A percentile compares a stretch with the other conserved stretches of the same genome.
These are phyloP conservation scores for Cynodonichthys magdalenae DNA, from an alignment of 2,797 vertebrate genomes.

Conservation along the genomic window DNA sequence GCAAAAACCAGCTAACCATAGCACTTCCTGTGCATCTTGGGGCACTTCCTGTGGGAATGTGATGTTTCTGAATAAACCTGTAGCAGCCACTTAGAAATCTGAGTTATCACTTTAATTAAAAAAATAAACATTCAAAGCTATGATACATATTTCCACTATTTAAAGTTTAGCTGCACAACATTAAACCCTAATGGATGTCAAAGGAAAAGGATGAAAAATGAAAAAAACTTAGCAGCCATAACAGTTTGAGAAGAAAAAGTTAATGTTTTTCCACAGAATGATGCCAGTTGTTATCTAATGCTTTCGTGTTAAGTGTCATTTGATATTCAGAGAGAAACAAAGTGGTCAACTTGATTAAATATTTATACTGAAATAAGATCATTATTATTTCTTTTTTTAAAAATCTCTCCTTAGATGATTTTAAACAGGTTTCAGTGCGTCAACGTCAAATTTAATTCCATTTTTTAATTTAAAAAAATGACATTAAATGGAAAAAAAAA, in stretches of 20 bases:
- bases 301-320: constrained; percentile 37
- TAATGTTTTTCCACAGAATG: constrained; percentile 40
- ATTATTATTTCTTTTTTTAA: constrained; percentile 15
- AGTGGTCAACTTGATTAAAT: constrained; percentile 52
- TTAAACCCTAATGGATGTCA: neutral
- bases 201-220: neutral
- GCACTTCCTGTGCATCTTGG: too few relatives aligned
- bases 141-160: constrained; percentile 2
- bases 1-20: neutral
- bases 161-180: neutral
- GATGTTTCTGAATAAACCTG: too few relatives aligned
- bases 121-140: neutral
- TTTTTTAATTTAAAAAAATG: too few relatives aligned
- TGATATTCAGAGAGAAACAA: constrained; percentile 40
- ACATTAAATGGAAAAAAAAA: neutral
- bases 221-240: too few relatives aligned
- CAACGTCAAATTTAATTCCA: neutral
- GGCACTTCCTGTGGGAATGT: too few relatives aligned
- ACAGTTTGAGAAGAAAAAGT: constrained; percentile 34
- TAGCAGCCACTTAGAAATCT: too few relatives aligned
- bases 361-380: constrained; percentile 50
- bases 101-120: too few relatives aligned
- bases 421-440: neutral
- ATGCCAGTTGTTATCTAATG: constrained; percentile 41
- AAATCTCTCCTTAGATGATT: constrained; percentile 6